Base-by-base conservation (phyloP, 2,888 invertebrate genomes). In the Andricus quercusramuli region DNA sequence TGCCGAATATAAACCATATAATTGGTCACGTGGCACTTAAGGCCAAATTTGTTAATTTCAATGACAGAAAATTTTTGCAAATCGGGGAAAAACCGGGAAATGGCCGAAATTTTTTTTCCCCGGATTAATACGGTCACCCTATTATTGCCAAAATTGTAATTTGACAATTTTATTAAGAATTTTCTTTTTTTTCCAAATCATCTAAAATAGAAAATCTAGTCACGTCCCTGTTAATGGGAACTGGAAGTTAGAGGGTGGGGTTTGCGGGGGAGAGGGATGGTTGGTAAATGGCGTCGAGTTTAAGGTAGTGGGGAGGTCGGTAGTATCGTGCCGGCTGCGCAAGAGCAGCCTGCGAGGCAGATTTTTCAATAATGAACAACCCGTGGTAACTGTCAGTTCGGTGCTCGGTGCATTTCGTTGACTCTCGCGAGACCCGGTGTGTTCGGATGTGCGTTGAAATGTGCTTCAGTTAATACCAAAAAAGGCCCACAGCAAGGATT, bases 251-350 rank as follows among this genome's bases (percentile, higher is more conserved):
- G 20, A 20, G 2, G 44, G 44, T 25, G 62, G 47, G 25, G 41
- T 25, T 29, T n/a, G 17, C 29, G 5, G 32, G 59, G 56, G 32
- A 17, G 64, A n/a, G 20, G 17, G 15, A 4, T 15, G 44, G 15
- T 68, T 68, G 80, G 59, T 76, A 86, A 86, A 88, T 89, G 88
- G 86, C 85, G 86, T 83, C 84, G 77, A 56, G 82, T 83, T 79
- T 29, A 78, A 79, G 78, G 86, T 81, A 85, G 86, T 82, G 85
- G 88, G 89, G 88, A 85, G 85, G 81, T 84, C 83, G 84, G 87
- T 86, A 86, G 87, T 89, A 86, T 86, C 85, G 89, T 83, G 86
- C 88, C 88, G 89, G 90, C 88, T 89, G 90, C 90, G 90, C 90
- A 88, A 87, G 87, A 88, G 89, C 90, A 88, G 87, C 85, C 84